A percentile compares a stretch with the other conserved stretches of the same genome.
Evolutionary conservation across 2,888 invertebrate genomes (phyloP).

Genomic region (Caenorhabditis drosophilae): DNA sequence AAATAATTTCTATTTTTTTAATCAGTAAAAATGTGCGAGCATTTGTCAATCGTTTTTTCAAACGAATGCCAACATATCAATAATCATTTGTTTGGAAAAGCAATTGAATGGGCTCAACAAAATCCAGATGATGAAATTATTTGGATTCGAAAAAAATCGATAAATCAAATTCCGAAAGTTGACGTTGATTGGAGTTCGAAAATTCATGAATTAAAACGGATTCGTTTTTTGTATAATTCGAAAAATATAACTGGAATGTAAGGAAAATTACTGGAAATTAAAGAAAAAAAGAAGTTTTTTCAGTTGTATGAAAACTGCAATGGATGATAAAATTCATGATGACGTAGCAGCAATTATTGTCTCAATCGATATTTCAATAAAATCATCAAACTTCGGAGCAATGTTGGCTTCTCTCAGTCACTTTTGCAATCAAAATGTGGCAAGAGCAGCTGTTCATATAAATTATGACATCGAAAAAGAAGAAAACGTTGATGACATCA

Average conservation of each 20-base stretch:
- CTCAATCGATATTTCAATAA: constrained; percentile 3
- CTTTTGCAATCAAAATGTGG: constrained; percentile 19
- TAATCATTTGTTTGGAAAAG: constrained; percentile 22
- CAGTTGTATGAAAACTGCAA: background rate
- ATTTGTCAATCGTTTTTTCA: constrained; percentile 20
- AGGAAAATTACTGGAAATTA: background rate
- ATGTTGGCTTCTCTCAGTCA: constrained; percentile 23
- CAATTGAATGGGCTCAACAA: constrained; percentile 31
- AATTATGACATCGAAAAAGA: constrained; percentile 1
- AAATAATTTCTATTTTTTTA: background rate
- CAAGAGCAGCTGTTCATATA: constrained; percentile 17
- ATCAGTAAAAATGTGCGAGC: constrained; percentile 11
- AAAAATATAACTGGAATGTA: constrained; percentile 6
- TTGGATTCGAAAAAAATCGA: constrained; percentile 20
- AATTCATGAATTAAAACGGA: constrained; percentile 10
- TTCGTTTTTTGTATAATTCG: constrained; percentile 17
- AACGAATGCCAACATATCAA: constrained; percentile 17
- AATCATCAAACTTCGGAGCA: constrained; percentile 15
- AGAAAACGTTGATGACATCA: background rate
- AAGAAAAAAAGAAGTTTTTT: constrained; percentile 10
- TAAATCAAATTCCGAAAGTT: constrained; percentile 6
- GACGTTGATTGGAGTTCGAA: constrained; percentile 18
- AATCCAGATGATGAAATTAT: constrained; percentile 24
- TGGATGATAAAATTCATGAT: constrained; percentile 6
- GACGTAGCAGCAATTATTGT: constrained; percentile 28